Base-by-base conservation (phyloP, 30 jellyfish, hydroid and myxozoan genomes). In the Catostylus mosaicus region DNA sequence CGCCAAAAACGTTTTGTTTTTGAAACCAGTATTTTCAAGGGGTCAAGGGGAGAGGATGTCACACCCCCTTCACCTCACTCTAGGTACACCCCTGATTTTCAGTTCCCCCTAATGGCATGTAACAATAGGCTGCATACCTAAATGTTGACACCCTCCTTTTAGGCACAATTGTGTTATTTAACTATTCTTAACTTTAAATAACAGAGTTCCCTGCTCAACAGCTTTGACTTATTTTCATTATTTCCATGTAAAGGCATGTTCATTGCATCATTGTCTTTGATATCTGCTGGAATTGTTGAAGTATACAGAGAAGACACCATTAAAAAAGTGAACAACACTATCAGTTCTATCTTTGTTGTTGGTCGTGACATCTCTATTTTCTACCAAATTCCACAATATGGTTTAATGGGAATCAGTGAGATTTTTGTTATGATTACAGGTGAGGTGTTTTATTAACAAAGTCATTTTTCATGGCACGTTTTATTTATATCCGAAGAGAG, bases 391-490 rank as follows among this genome's bases (percentile, higher is more conserved):
- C 96, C 98, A 31, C 98, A 92, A 65, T 92, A 78, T 83, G 89
- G 80, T 0, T 48, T 92, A 34, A 75, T 92, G 72, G 98, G 96
- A 10, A 79, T 92, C 56, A 84, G 96, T 34, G 98, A 92, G 43
- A 86, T 92, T 0, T 92, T 92, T 68, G 98, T 92, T 32, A 24
- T 92, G 77, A 92, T 92, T 18, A 85, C 98, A 36, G 98, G 98
- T 92, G 76, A 62, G 71, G 56, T 16, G 16, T 6, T 43, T 6
- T 43, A 16, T 16, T 43, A 8, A 43, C 8, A 8, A 16, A 43
- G 56, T 30, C 78, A 35, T 29, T 14, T 24, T 66, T 66, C 24
- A 66, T 16, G 56, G 40, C 67, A 30, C n/a, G n/a, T n/a, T n/a
- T n/a, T n/a, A n/a, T n/a, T n/a, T n/a, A n/a, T n/a, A n/a, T n/a